Evolutionary conservation across 2,113 vertebrate species (phyloP).

Genomic region (Sander lucioperca): DNA sequence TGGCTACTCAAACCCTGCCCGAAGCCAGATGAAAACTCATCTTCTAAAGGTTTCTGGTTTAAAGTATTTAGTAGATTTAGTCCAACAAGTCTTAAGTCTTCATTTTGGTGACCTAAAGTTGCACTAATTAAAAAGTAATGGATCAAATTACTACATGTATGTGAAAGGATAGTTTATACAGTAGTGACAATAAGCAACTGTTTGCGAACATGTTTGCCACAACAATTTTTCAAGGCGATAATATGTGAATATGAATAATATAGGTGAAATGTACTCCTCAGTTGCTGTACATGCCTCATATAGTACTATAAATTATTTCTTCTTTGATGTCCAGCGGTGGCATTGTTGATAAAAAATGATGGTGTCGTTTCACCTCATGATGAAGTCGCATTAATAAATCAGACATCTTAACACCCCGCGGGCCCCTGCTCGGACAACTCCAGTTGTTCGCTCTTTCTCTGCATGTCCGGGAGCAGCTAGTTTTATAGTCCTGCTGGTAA

Average conservation of each 20-base stretch:
- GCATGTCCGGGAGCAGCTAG: slow-evolving; percentile 58
- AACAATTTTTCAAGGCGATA: too few species aligned
- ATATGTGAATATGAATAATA: background rate
- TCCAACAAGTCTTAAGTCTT: background rate
- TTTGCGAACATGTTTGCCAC: too few species aligned
- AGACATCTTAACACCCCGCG: slow-evolving; percentile 42
- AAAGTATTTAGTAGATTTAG: too few species aligned
- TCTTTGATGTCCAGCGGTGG: slow-evolving; percentile 27
- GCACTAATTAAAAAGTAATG: background rate
- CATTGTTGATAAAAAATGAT: slow-evolving; percentile 56
- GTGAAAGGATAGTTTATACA: too few species aligned
- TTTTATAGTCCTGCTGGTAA: slow-evolving; percentile 72
- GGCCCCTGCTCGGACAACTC: slow-evolving; percentile 41
- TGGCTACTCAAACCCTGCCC: background rate
- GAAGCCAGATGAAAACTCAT: background rate
- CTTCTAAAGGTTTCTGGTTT: background rate
- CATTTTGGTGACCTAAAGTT: background rate
- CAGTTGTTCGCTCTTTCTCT: slow-evolving; percentile 54
- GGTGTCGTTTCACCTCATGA: slow-evolving; percentile 56
- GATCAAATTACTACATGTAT: too few species aligned
- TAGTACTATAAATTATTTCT: slow-evolving; percentile 24
- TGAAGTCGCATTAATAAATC: slow-evolving; percentile 71
- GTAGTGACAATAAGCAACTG: too few species aligned
- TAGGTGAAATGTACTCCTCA: background rate
- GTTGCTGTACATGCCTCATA: background rate